Base-by-base conservation (phyloP, 2,113 vertebrate genomes). In the Phaethon lepturus region DNA sequence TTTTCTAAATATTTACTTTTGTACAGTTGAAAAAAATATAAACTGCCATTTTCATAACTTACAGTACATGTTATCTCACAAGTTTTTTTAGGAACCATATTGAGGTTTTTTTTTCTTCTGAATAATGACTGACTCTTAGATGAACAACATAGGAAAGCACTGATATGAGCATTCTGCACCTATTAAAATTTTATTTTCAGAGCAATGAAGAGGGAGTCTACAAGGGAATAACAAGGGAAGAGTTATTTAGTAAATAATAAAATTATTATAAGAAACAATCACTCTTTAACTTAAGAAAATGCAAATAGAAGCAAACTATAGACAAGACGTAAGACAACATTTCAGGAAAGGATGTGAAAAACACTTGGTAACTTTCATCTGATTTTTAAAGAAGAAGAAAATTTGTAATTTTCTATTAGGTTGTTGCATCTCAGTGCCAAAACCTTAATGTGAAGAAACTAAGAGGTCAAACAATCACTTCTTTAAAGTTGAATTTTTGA, bases 1-100 rank as follows among this genome's bases (percentile, higher is more conserved):
- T 88, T 79, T 79, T 64, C 58, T 93, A 82, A 87, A 94, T 77
- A 80, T 77, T 93, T 86, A 73, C 33, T 71, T 74, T 64, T 64
- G 11, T 49, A 42, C 31, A 52, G 11, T 25, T 47, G 26, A n/a
- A 35, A 71, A 82, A 95, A 95, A 81, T 19, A 5, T 3, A 68
- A 94, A 66, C 7, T 77, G 11, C 4, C 24, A 77, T 86, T 79
- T 94, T 72, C 12, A 13, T 75, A 82, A 64, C 18, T 68, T 45
- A 71, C 33, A 31, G 18, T 64, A 29, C 18, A 56, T 79, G 15
- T 73, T 76, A 72, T 72, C 33, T 73, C 33, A 38, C 6, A 91
- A 74, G 72, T 75, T 38, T 78, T 74, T 90, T 88, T 38, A 69
- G 18, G 14, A 91, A 56, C 8, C 2, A 13, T 66, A 67, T 26